Evolutionary conservation across 2,797 vertebrate species (phyloP), one percentile per base, ranked within the genome.

Genomic region (Coregonus suidteri): DNA sequence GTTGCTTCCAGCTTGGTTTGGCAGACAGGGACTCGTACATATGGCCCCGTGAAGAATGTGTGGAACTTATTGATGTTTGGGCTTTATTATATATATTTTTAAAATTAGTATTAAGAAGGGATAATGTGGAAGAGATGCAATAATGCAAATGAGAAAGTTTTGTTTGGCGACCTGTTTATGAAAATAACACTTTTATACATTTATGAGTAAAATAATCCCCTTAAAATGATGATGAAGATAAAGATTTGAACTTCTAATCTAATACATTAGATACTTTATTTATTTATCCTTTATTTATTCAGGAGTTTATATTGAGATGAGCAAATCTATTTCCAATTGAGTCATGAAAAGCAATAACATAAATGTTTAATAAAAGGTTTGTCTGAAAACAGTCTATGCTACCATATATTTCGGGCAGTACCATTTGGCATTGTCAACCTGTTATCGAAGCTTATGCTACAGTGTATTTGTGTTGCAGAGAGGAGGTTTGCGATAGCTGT

Each of bases 391-490:
- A 13, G 41, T 47, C 59, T 30, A 7, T 20, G 59, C n/a, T 30
- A 9, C n/a, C 14, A 59, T 6, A 7, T 20, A 59, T n/a, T 59
- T 9, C n/a, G 6, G n/a, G 18, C 56, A 5, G 4, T 7, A 59
- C 56, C n/a, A 7, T 59, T 59, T 59, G 18, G 6, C 6, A 9
- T 59, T 2, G n/a, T 59, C 0, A 7, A 59, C 18, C 25, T 30
- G 64, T 14, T 34, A 30, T 72, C 13, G 14, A 13, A 59, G 34
- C 53, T 59, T 31, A n/a, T 73, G 31, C 30, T 62, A n/a, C 18
- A 51, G 18, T 37, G 3, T 20, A 18, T 52, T 52, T 75, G 11
- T 82, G n/a, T 80, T 82, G 62, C 84, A 89, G 87, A 88, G 34
- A 59, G 76, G 37, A 84, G 56, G 31, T 72, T 84, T 41, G 77